Conservation (phyloP, 2,888 invertebrate species). For the Erebia palarica region DNA sequence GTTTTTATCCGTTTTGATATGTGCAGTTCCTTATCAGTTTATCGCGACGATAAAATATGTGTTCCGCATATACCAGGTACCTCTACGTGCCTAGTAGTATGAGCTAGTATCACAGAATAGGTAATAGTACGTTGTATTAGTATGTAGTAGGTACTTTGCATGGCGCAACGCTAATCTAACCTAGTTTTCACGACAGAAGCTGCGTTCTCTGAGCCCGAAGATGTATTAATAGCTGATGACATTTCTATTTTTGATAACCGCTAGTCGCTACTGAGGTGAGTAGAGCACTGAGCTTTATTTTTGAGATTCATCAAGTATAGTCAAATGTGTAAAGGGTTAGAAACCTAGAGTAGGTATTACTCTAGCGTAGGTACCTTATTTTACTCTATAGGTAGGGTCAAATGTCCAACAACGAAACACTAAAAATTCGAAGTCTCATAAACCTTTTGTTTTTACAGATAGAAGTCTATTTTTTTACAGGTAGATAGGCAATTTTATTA, state of each 20-base stretch:
- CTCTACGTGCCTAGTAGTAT: background rate
- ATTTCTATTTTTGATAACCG: slow-evolving; percentile 56
- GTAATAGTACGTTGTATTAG: too few relatives aligned
- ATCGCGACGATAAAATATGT: slow-evolving; percentile 61
- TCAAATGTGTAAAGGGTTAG: background rate
- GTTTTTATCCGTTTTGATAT: slow-evolving; percentile 48
- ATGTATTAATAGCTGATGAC: slow-evolving; percentile 65
- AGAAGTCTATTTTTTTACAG: too few relatives aligned
- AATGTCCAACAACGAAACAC: too few relatives aligned
- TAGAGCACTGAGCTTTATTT: background rate
- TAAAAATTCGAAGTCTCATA: too few relatives aligned
- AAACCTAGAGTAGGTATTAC: too few relatives aligned
- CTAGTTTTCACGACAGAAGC: slow-evolving; percentile 60
- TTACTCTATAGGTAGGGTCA: too few relatives aligned
- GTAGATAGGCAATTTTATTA: too few relatives aligned
- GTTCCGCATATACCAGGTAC: slow-evolving; percentile 29
- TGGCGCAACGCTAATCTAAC: slow-evolving; percentile 60
- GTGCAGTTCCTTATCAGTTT: slow-evolving; percentile 63
- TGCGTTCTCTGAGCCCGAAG: slow-evolving; percentile 49
- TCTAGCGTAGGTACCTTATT: too few relatives aligned
- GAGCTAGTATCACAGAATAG: too few relatives aligned
- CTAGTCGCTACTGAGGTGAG: slow-evolving; percentile 23
- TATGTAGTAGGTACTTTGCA: slow-evolving; percentile 35
- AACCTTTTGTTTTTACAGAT: too few relatives aligned
- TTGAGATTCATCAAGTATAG: background rate